Percentiles rank a stretch among this genome's conserved stretches.
Conservation (phyloP, 2,888 invertebrate species). For the Drosophila nigricruria region DNA sequence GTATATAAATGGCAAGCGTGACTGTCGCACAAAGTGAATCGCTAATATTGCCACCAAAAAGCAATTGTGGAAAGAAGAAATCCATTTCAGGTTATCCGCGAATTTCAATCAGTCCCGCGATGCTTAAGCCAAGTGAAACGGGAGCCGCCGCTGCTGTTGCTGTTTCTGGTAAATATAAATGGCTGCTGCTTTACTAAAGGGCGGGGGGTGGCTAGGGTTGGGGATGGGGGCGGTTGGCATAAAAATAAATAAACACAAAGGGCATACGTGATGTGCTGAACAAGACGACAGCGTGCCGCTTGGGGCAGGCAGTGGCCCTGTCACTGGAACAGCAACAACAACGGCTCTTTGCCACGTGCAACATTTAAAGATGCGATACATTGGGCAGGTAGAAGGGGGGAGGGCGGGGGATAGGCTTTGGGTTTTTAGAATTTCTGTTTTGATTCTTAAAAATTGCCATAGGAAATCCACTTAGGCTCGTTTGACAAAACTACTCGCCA, state of each 20-base stretch:
- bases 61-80: conserved; percentile 83
- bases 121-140: conserved; percentile 58
- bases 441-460: conserved; percentile 45
- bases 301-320: conserved; percentile 24
- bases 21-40: conserved; percentile 71
- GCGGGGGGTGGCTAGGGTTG: not conserved
- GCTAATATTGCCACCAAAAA: conserved; percentile 83
- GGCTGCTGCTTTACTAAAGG: conserved; percentile 19
- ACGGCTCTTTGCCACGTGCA: conserved; percentile 49
- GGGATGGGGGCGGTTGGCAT: conserved; percentile 7
- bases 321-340: conserved; percentile 34
- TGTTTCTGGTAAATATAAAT: conserved; percentile 54
- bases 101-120: conserved; percentile 83
- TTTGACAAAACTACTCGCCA: conserved; percentile 75
- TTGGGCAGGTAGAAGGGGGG: conserved; percentile 1
- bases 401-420: not conserved
- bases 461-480: conserved; percentile 74
- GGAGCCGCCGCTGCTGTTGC: not conserved
- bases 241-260: conserved; percentile 76
- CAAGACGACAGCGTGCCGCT: conserved; percentile 26
- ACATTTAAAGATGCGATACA: conserved; percentile 46
- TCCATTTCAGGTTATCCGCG: conserved; percentile 85
- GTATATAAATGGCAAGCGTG: not conserved
- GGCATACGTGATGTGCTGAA: conserved; percentile 67
- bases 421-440: conserved; percentile 15